Percentiles rank a stretch among this genome's conserved stretches.
Conservation (phyloP, 2,797 vertebrate species). For the Sarcophilus harrisii region DNA sequence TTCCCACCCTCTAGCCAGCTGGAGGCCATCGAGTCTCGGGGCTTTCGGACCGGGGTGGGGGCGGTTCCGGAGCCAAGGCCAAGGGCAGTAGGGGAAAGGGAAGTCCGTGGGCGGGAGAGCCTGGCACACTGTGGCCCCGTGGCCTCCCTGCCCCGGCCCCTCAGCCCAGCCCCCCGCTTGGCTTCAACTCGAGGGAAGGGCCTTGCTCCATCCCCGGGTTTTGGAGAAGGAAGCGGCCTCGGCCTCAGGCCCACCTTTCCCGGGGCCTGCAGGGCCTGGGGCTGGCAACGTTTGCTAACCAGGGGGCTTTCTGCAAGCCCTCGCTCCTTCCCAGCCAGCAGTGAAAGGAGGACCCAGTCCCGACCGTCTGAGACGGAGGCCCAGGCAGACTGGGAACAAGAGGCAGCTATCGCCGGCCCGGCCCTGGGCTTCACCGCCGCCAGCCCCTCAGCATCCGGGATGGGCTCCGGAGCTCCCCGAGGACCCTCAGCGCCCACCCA, state of each 20-base stretch:
- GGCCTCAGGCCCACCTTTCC: neutral
- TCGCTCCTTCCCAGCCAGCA: neutral
- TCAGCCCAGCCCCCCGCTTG: neutral
- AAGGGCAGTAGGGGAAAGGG: conserved; percentile 48
- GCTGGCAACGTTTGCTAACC: neutral
- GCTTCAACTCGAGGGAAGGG: neutral
- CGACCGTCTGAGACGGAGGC: neutral
- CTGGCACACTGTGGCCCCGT: conserved; percentile 3
- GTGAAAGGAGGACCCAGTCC: neutral
- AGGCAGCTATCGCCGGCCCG: too few species aligned
- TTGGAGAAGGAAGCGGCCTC: neutral
- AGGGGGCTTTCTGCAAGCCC: too few species aligned
- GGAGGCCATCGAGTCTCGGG: neutral
- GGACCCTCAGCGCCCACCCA: too few species aligned
- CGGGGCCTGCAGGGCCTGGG: neutral
- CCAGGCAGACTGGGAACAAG: neutral
- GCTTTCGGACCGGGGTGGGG: neutral
- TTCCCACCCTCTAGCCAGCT: too few species aligned
- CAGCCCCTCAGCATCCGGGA: too few species aligned
- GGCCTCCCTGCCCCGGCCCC: neutral
- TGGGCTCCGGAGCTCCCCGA: too few species aligned
- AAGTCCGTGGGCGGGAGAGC: neutral
- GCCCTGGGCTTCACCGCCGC: too few species aligned
- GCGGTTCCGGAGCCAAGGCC: conserved; percentile 52
- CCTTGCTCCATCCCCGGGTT: too few species aligned